Conservation (phyloP, 2,113 vertebrate species). For the Platichthys flesus region DNA sequence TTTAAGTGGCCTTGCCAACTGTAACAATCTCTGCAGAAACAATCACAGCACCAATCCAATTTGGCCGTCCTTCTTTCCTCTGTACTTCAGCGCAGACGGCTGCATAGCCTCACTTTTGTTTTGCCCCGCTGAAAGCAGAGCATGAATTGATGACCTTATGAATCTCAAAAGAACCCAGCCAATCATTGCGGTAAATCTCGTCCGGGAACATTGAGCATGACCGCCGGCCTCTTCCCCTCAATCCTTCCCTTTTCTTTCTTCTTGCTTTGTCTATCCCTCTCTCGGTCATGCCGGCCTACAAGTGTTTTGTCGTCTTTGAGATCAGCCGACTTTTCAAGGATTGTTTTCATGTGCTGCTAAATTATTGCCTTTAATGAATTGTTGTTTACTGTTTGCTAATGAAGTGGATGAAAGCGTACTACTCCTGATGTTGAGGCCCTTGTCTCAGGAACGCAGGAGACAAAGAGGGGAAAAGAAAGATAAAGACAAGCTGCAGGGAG, state of each 20-base stretch:
- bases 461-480: slow-evolving; percentile 26
- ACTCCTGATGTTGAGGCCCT: slow-evolving; percentile 49
- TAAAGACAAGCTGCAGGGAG: slow-evolving; percentile 7
- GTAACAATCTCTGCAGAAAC: slow-evolving; percentile 68
- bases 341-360: slow-evolving; percentile 68
- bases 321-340: slow-evolving; percentile 38
- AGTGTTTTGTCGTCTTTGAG: slow-evolving; percentile 45
- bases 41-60: slow-evolving; percentile 69
- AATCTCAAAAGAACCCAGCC: slow-evolving; percentile 68
- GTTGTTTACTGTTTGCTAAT: slow-evolving; percentile 72
- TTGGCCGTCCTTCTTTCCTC: slow-evolving; percentile 50
- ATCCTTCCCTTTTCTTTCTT: slow-evolving; percentile 22
- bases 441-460: slow-evolving; percentile 34
- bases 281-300: slow-evolving; percentile 8
- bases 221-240: slow-evolving; percentile 51
- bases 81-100: slow-evolving; percentile 42
- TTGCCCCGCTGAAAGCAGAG: slow-evolving; percentile 60
- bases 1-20: slow-evolving; percentile 66
- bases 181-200: slow-evolving; percentile 72
- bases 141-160: slow-evolving; percentile 77
- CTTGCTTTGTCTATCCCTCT: slow-evolving; percentile 22
- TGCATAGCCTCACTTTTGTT: slow-evolving; percentile 57
- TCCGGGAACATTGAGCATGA: slow-evolving; percentile 67
- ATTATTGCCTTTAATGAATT: slow-evolving; percentile 70
- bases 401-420: slow-evolving; percentile 66